Percentiles rank a stretch among this genome's conserved stretches.
Evolutionary conservation across 2,888 invertebrate species (phyloP).

Genomic region (Macrosoma leucophasiata): DNA sequence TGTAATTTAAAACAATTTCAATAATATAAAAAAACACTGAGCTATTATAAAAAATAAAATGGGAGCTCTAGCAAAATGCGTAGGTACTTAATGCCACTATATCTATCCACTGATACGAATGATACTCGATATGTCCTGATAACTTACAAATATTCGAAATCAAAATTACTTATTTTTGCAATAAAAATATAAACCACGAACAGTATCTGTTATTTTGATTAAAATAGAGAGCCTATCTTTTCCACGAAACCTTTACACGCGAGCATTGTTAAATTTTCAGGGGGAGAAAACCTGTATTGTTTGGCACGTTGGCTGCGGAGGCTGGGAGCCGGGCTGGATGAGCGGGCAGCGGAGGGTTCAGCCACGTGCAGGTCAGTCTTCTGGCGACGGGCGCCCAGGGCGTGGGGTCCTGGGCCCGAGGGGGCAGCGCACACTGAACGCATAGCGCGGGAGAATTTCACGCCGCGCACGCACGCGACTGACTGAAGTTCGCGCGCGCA

Average conservation of each 20-base stretch:
- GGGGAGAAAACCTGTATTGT: conserved; percentile 61
- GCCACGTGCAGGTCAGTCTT: conserved; percentile 71
- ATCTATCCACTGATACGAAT: no score
- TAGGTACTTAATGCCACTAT: background rate
- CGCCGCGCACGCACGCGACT: conserved; percentile 69
- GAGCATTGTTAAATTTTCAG: conserved; percentile 26
- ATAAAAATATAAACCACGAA: no score
- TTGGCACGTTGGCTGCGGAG: conserved; percentile 72
- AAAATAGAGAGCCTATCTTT: background rate
- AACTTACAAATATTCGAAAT: no score
- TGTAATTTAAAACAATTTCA: no score
- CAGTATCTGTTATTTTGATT: no score
- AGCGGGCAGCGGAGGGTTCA: conserved; percentile 52
- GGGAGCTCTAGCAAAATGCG: background rate
- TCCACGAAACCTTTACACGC: conserved; percentile 31
- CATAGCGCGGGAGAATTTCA: conserved; percentile 65
- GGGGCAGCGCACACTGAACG: conserved; percentile 47
- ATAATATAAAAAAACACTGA: no score
- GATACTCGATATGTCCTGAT: no score
- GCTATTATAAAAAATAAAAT: background rate
- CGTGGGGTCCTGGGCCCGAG: conserved; percentile 27
- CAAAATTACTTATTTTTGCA: no score
- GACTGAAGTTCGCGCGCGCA: conserved; percentile 53
- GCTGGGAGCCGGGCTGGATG: conserved; percentile 67
- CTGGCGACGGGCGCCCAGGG: conserved; percentile 74